phyloP scores from a whole-genome alignment of 2,113 vertebrate genomes.

The Paraplagusia blochii region DNA sequence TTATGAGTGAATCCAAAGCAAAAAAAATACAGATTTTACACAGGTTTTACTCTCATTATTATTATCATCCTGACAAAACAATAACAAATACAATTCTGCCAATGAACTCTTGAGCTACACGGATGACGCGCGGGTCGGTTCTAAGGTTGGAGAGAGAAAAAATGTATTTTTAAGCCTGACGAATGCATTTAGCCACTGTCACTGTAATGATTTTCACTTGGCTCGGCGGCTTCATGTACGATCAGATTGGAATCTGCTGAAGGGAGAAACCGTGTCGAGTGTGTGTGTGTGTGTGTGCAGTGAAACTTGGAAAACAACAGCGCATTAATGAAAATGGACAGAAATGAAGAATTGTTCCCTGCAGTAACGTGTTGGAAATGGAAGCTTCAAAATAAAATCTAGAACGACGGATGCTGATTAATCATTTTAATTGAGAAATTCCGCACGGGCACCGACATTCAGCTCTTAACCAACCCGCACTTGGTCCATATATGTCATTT shows the following conservation, averaged over 20 bases:
- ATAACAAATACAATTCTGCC: too few species aligned
- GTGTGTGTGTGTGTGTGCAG: neutral
- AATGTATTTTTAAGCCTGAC: neutral
- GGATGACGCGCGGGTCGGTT: constrained; percentile 26
- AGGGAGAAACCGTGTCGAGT: constrained; percentile 5
- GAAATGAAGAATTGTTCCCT: neutral
- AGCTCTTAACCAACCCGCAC: too few species aligned
- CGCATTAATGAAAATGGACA: neutral
- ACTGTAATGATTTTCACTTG: constrained; percentile 6
- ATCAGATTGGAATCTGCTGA: constrained; percentile 23
- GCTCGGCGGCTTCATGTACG: constrained; percentile 14
- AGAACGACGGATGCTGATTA: neutral
- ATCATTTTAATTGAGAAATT: neutral
- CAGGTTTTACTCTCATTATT: too few species aligned
- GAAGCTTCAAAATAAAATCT: neutral
- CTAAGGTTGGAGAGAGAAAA: constrained; percentile 5
- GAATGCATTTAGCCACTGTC: constrained; percentile 17
- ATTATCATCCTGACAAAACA: too few species aligned
- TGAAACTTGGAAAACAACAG: constrained; percentile 11
- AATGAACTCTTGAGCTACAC: neutral
- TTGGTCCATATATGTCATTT: too few species aligned
- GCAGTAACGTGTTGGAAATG: too few species aligned
- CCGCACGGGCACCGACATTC: too few species aligned
- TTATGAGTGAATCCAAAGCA: neutral
- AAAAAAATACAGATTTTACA: too few species aligned